A percentile compares a stretch with the other conserved stretches of the same genome.
phyloP scores from a whole-genome alignment of 2,797 vertebrate species.

The Myripristis murdjan region DNA sequence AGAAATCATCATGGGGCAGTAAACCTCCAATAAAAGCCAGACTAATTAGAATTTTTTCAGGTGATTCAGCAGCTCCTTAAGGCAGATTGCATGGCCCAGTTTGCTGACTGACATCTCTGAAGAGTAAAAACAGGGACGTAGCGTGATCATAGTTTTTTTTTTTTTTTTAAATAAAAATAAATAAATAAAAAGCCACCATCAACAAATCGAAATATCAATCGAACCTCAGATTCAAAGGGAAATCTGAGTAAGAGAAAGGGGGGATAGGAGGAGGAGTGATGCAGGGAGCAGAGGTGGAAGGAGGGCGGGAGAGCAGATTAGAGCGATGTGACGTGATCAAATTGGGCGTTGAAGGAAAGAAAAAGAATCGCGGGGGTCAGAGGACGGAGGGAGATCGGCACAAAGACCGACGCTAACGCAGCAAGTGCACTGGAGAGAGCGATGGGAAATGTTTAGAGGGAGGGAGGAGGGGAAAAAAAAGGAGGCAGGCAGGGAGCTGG shows the following conservation, averaged over 20 bases:
- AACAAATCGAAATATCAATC: not conserved
- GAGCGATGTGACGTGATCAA: not conserved
- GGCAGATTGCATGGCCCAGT: too few relatives aligned
- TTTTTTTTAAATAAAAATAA: too few relatives aligned
- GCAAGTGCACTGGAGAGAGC: not conserved
- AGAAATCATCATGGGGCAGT: too few relatives aligned
- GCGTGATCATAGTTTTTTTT: too few relatives aligned
- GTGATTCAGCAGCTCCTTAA: too few relatives aligned
- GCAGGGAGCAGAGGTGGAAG: not conserved
- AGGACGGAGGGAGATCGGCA: not conserved
- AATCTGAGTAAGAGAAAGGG: not conserved
- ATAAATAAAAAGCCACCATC: not conserved
- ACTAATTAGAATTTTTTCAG: too few relatives aligned
- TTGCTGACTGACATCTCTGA: too few relatives aligned
- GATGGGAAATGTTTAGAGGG: not conserved
- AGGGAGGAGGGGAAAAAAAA: not conserved
- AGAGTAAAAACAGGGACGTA: too few relatives aligned
- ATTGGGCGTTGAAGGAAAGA: not conserved
- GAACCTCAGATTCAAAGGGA: not conserved
- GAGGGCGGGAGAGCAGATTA: slow-evolving; percentile 6
- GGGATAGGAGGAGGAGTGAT: not conserved
- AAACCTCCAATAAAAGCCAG: too few relatives aligned
- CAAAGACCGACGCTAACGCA: slow-evolving; percentile 9
- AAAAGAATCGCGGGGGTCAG: not conserved
- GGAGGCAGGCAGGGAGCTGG: not conserved